Base-by-base conservation (phyloP, 2,797 vertebrate genomes). In the Sebastes flavidus region DNA sequence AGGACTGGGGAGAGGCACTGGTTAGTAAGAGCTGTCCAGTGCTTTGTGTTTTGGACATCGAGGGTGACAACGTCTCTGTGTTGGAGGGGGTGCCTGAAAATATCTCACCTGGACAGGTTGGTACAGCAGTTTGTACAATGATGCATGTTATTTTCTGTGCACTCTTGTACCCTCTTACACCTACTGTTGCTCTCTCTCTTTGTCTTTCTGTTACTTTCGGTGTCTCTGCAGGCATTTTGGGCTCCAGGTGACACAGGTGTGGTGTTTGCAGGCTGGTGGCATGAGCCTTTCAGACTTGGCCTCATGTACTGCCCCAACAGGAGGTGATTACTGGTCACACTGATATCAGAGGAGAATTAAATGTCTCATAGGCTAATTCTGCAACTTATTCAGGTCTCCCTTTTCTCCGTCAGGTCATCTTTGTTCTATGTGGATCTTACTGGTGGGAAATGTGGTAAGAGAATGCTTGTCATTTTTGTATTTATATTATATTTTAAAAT, bases 51-150 rank as follows among this genome's bases (percentile, higher is more conserved):
- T 92, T 99, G 92, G 98, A 96, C 90, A 92, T 99, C 0, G 96
- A 97, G 55, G 93, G 96, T 13, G 94, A 94, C 93, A 99, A 97
- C 49, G 90, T 99, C 68, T 97, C 96, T 0, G 96, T 99, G 67
- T 89, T 99, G 68, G 97, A 99, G 72, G 96, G 97, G 1, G 73
- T 99, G 59, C 98, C 97, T 0, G 96, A 96, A 65, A 77, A 96
- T 71, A 95, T 99, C 75, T 99, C 97, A 3, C 98, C 98, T 4
- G 98, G 98, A 72, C 99, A 99, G 98, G 98, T 99, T 55, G 82
- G 94, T 61, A 1, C 3, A 68, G 29, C 61, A 36, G 8, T 65
- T 63, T 65, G 32, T 59, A 7, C 25, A 73, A 10, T 27, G 2
- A 11, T 66, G 2, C 30, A 24, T 20, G 22, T 77, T 3, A 36